Evolutionary conservation across 2,888 invertebrate species (phyloP).

Genomic region (Podotricha telesiphe): DNA sequence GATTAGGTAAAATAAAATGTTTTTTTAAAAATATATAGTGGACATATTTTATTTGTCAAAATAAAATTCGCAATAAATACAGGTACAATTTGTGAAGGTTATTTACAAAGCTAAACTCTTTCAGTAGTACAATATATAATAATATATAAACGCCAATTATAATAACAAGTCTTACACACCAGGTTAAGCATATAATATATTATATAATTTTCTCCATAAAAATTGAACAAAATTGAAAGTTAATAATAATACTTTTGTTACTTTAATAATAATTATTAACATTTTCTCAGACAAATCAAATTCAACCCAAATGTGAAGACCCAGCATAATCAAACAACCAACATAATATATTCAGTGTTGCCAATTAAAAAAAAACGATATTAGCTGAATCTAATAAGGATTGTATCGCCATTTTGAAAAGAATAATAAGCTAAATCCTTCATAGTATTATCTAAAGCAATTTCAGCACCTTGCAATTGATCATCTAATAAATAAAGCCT

Average conservation of each 20-base stretch:
- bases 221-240: neutral
- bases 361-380: conserved; percentile 47
- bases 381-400: conserved; percentile 87
- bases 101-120: conserved; percentile 70
- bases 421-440: conserved; percentile 93
- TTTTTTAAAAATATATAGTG: conserved; percentile 69
- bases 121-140: conserved; percentile 45
- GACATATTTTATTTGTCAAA: conserved; percentile 64
- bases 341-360: conserved; percentile 48
- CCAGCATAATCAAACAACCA: conserved; percentile 1
- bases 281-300: neutral
- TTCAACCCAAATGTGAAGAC: conserved; percentile 1
- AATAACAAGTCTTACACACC: conserved; percentile 20
- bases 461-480: conserved; percentile 85
- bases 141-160: conserved; percentile 51
- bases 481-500: conserved; percentile 81
- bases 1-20: conserved; percentile 47
- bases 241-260: conserved; percentile 12
- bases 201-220: conserved; percentile 3
- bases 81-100: conserved; percentile 69
- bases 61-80: conserved; percentile 70
- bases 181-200: neutral
- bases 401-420: conserved; percentile 91
- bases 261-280: neutral
- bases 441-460: conserved; percentile 91